phyloP scores from a whole-genome alignment of 2,797 vertebrate species.

The Emydoidea blandingii region DNA sequence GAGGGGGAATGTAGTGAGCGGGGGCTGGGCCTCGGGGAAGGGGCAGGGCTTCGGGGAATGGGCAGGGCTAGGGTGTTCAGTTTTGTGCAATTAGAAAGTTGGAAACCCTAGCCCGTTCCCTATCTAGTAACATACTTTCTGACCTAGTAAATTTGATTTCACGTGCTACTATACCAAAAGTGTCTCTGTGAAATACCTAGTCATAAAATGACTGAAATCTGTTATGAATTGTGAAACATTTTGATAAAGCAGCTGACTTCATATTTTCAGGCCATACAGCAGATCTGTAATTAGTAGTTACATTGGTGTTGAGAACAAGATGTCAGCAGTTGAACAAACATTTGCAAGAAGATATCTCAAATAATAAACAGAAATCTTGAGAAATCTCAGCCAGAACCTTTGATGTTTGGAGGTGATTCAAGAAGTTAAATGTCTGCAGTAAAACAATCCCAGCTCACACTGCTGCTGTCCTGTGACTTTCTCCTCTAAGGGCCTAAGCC shows the following conservation, averaged over 20 bases:
- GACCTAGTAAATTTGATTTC: background rate
- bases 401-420: background rate
- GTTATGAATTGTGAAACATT: background rate
- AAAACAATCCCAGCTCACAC: background rate
- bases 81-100: too few relatives aligned
- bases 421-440: background rate
- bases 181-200: background rate
- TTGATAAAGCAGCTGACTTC: slow-evolving; percentile 1
- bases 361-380: slow-evolving; percentile 38
- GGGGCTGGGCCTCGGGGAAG: too few relatives aligned
- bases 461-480: background rate
- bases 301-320: background rate
- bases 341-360: background rate
- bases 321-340: slow-evolving; percentile 22
- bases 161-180: background rate
- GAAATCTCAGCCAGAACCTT: background rate
- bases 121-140: background rate
- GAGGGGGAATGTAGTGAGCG: too few relatives aligned
- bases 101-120: background rate
- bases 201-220: background rate
- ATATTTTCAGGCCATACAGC: background rate
- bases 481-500: background rate
- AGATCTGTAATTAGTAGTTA: background rate
- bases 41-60: too few relatives aligned
- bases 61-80: too few relatives aligned